Percentiles rank a stretch among this genome's conserved stretches.
Conservation (phyloP, 2,113 vertebrate genomes). For the Chionomys nivalis region DNA sequence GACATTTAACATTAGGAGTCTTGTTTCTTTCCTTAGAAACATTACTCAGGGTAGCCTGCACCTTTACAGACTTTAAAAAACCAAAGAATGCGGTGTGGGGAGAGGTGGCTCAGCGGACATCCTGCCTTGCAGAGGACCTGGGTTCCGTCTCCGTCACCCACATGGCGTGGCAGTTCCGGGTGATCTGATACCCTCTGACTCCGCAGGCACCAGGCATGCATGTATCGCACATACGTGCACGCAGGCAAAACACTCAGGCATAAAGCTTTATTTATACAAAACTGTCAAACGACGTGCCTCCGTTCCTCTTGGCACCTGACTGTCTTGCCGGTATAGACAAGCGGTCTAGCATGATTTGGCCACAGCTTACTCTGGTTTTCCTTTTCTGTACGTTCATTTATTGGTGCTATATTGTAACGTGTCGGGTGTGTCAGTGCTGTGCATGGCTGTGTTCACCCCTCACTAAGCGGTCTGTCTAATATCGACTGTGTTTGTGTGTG, state of each 20-base stretch:
- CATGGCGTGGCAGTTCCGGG: too few relatives aligned
- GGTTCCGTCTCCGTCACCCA: neutral
- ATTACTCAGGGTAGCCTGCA: neutral
- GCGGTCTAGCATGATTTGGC: neutral
- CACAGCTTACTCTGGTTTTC: neutral
- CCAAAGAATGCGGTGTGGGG: neutral
- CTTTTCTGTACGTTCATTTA: slow-evolving; percentile 29
- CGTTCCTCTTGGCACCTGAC: neutral
- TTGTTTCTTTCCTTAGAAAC: neutral
- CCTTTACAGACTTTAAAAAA: neutral
- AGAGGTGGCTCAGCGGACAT: neutral
- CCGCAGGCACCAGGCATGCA: neutral
- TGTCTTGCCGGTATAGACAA: neutral
- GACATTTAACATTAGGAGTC: neutral
- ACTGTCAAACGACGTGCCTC: neutral
- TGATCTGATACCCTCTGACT: neutral
- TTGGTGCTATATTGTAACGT: neutral
- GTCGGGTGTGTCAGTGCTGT: neutral
- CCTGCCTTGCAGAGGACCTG: neutral
- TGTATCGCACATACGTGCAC: neutral
- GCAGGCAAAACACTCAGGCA: neutral
- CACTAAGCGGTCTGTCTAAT: neutral
- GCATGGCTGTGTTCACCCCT: neutral
- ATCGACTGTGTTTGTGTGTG: neutral
- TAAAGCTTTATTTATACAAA: neutral